Conservation (phyloP, 1,140 invertebrate species). For the Cephus cinctus region DNA sequence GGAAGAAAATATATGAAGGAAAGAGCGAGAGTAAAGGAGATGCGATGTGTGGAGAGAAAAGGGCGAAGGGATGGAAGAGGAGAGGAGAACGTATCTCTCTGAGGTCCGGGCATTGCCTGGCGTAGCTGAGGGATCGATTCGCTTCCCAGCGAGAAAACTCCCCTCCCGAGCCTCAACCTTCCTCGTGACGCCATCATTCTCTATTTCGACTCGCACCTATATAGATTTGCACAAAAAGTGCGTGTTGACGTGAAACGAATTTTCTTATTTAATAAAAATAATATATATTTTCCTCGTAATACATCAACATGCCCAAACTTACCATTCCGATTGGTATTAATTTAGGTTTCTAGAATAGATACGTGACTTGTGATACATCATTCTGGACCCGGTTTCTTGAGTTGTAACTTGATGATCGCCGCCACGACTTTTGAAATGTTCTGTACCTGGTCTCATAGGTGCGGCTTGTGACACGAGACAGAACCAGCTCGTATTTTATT, state of each 20-base stretch:
- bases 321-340: background rate
- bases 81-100: too few relatives aligned
- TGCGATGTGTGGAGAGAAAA: constrained; percentile 1
- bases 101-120: constrained; percentile 19
- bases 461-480: constrained; percentile 34
- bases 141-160: constrained; percentile 28
- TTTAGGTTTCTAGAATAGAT: too few relatives aligned
- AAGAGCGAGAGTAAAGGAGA: constrained; percentile 11
- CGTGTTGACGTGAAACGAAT: background rate
- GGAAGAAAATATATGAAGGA: constrained; percentile 16
- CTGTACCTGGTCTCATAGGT: constrained; percentile 24
- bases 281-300: too few relatives aligned
- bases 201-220: background rate
- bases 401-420: too few relatives aligned
- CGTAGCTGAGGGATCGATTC: constrained; percentile 31
- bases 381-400: background rate
- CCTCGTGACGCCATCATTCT: constrained; percentile 1
- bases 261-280: background rate
- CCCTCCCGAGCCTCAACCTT: constrained; percentile 20
- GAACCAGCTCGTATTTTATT: constrained; percentile 41
- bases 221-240: background rate
- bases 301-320: too few relatives aligned
- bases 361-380: too few relatives aligned
- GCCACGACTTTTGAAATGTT: constrained; percentile 5
- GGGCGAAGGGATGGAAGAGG: constrained; percentile 2